Conservation (phyloP, 2,888 invertebrate genomes). For the Rhagium mordax region DNA sequence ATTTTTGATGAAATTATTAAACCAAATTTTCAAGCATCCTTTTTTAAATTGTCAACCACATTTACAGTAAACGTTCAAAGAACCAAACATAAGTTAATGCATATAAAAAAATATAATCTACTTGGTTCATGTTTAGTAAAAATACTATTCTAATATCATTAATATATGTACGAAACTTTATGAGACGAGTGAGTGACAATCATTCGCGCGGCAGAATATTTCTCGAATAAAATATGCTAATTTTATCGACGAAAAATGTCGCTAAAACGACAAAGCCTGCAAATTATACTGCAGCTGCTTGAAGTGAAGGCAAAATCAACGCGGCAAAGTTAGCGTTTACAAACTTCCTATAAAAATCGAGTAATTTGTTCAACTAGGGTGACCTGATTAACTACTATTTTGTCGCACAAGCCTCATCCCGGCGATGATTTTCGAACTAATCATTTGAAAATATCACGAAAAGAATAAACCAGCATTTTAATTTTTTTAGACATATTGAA, state of each 20-base stretch:
- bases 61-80: no score
- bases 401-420: not conserved
- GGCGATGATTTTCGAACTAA: not conserved
- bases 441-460: no score
- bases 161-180: not conserved
- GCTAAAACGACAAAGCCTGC: constrained; percentile 20
- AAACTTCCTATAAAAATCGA: constrained; percentile 14
- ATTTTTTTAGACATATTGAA: no score
- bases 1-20: no score
- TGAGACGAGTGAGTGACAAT: not conserved
- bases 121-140: no score
- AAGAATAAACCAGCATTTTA: no score
- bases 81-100: no score
- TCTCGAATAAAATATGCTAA: constrained; percentile 14
- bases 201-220: not conserved
- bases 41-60: no score
- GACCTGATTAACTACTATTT: constrained; percentile 23
- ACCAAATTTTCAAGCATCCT: no score
- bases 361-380: constrained; percentile 17
- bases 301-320: not conserved
- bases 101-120: no score
- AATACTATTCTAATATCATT: not conserved
- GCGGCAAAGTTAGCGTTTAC: constrained; percentile 4
- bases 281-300: constrained; percentile 3
- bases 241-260: constrained; percentile 5